Percentiles rank a stretch among this genome's conserved stretches.
Evolutionary conservation across 2,888 invertebrate species (phyloP).

Genomic region (Rhagophthalmus giganteus): DNA sequence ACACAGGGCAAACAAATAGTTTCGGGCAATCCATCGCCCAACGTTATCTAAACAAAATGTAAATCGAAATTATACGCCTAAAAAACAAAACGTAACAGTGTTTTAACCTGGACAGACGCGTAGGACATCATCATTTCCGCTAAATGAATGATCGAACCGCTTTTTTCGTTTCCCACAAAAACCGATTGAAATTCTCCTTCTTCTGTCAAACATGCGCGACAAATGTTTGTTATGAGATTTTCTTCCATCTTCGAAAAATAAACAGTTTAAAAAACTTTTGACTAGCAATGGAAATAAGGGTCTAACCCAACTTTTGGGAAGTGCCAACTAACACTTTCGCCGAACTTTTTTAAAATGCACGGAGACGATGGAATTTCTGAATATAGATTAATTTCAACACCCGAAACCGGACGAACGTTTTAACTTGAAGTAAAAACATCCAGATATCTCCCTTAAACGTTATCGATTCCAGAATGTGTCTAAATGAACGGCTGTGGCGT

Average conservation of each 20-base stretch:
- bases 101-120: constrained; percentile 52
- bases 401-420: too few species aligned
- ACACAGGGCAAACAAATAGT: constrained; percentile 62
- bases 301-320: constrained; percentile 34
- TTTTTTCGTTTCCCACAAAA: constrained; percentile 46
- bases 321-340: neutral
- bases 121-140: constrained; percentile 54
- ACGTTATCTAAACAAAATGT: constrained; percentile 45
- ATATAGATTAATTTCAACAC: neutral
- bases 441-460: neutral
- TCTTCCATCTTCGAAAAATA: too few species aligned
- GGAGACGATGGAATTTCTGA: neutral
- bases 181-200: constrained; percentile 51
- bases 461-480: constrained; percentile 2
- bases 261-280: too few species aligned
- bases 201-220: constrained; percentile 51
- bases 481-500: constrained; percentile 1
- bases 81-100: too few species aligned
- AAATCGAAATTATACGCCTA: too few species aligned
- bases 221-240: constrained; percentile 41
- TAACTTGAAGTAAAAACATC: neutral
- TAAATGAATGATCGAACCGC: constrained; percentile 46
- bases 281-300: constrained; percentile 41
- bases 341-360: neutral
- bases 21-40: constrained; percentile 64